Conservation (phyloP, 2,888 invertebrate species). For the Agrochola macilenta region DNA sequence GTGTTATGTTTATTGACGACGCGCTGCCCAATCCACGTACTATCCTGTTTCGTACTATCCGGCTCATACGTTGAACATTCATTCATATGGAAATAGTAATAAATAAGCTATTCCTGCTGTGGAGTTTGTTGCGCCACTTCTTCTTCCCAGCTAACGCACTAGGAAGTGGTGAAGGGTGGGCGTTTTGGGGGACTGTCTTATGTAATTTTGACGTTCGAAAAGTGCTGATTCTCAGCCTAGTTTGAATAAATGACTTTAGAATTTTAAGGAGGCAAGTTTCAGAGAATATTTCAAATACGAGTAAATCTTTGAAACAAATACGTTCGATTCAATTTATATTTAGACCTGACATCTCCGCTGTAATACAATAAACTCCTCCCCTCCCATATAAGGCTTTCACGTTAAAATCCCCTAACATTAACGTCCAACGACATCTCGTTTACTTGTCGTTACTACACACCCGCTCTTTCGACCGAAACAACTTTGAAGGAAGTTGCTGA, state of each 20-base stretch:
- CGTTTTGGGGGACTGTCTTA: no score
- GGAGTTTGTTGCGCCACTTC: no score
- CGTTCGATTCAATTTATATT: background rate
- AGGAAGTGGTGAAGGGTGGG: no score
- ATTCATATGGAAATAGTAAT: background rate
- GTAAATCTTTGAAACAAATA: conserved; percentile 12
- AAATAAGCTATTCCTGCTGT: no score
- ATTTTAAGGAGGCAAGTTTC: background rate
- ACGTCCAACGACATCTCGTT: conserved; percentile 49
- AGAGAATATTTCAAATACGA: background rate
- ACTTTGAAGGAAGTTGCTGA: background rate
- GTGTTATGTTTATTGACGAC: conserved; percentile 40
- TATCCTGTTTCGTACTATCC: background rate
- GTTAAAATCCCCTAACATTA: conserved; percentile 46
- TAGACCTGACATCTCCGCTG: background rate
- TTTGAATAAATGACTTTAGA: no score
- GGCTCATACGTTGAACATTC: background rate
- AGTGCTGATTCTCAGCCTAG: no score
- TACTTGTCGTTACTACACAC: conserved; percentile 38
- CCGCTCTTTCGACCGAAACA: conserved; percentile 4
- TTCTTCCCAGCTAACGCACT: no score
- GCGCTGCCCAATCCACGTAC: conserved; percentile 21
- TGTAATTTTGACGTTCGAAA: no score
- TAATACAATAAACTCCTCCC: conserved; percentile 38
- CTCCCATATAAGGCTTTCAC: conserved; percentile 12